A percentile compares a stretch with the other conserved stretches of the same genome.
Evolutionary conservation across 2,113 vertebrate species (phyloP).

Genomic region (Maccullochella peelii): DNA sequence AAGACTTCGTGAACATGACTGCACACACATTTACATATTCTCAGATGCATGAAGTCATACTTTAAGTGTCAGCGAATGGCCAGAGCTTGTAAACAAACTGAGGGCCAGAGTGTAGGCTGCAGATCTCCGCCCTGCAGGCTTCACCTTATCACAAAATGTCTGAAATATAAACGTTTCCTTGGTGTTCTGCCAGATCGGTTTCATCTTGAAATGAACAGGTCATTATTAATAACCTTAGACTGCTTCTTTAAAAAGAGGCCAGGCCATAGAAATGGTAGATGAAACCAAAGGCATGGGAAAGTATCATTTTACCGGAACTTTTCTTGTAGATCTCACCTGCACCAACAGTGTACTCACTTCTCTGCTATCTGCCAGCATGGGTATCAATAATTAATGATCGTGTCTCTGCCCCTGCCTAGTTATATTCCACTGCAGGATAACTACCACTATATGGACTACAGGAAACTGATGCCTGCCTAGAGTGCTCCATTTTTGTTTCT

Average conservation of each 20-base stretch:
- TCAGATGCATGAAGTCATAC: conserved; percentile 25
- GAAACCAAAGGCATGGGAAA: conserved; percentile 9
- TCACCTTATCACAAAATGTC: too few species aligned
- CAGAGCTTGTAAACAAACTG: conserved; percentile 39
- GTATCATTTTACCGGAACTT: conserved; percentile 15
- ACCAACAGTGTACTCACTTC: conserved; percentile 10
- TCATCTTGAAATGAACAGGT: conserved; percentile 26
- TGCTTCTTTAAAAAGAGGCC: neutral
- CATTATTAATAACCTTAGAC: conserved; percentile 16
- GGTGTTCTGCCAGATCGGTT: neutral
- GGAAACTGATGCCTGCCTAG: conserved; percentile 12
- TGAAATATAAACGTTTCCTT: conserved; percentile 25
- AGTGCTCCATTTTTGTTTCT: conserved; percentile 10
- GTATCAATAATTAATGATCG: conserved; percentile 66
- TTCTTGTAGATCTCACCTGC: conserved; percentile 42
- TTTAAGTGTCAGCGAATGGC: conserved; percentile 25
- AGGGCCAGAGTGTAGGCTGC: conserved; percentile 14
- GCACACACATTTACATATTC: conserved; percentile 48
- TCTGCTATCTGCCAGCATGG: conserved; percentile 39
- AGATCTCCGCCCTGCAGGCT: conserved; percentile 14
- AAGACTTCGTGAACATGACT: conserved; percentile 32
- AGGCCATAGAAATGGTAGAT: neutral
- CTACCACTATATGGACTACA: conserved; percentile 9
- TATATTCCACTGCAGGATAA: conserved; percentile 50
- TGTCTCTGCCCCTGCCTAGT: conserved; percentile 40